These are phyloP conservation scores for Zeugodacus cucurbitae DNA, from an alignment of 1,140 invertebrate genomes.

Conservation along the genomic window DNA sequence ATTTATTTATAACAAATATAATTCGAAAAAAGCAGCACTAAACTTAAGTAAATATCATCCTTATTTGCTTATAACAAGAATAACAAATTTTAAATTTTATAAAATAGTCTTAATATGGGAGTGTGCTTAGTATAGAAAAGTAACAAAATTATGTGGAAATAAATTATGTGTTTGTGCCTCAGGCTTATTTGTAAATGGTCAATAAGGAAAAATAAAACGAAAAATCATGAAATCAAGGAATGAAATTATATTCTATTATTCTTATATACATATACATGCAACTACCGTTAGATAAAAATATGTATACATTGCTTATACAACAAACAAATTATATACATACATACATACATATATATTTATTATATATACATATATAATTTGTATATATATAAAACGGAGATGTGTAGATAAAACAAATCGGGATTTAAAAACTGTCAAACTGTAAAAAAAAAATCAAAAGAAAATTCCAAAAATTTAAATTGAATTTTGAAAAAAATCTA, in stretches of 20 bases:
- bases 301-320: not conserved
- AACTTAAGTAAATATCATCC: not conserved
- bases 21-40: not conserved
- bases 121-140: not conserved
- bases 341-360: not conserved
- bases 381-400: not conserved
- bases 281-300: not conserved
- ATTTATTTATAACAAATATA: not conserved
- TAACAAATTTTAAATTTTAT: not conserved
- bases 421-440: not conserved
- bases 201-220: not conserved
- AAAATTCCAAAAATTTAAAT: not conserved
- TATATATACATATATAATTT: not conserved
- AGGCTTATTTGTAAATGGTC: slow-evolving; percentile 8
- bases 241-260: not conserved
- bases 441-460: not conserved
- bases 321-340: not conserved
- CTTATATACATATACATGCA: slow-evolving; percentile 13
- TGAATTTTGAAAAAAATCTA: not conserved
- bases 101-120: not conserved
- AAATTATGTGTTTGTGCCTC: slow-evolving; percentile 20
- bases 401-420: not conserved
- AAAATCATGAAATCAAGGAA: not conserved
- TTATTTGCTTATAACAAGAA: not conserved
- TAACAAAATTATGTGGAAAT: not conserved